Evolutionary conservation across 2,888 invertebrate species (phyloP).

Genomic region (Trimorus sp.): DNA sequence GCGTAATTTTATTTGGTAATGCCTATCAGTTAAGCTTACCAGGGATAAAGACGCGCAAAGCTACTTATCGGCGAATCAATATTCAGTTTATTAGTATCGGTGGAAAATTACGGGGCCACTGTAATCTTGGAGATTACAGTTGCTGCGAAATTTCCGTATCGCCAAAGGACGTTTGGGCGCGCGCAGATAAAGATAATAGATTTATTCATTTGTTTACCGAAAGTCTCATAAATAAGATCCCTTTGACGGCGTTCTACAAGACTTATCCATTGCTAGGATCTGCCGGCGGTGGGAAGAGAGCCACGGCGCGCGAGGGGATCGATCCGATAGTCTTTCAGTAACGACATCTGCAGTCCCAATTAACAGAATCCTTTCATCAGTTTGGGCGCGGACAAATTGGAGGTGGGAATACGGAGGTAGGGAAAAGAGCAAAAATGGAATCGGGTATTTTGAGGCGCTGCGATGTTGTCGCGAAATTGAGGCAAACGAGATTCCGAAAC

Average conservation of each 20-base stretch:
- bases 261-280: conserved; percentile 76
- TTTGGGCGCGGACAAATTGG: conserved; percentile 67
- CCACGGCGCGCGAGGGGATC: conserved; percentile 72
- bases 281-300: conserved; percentile 68
- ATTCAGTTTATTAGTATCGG: conserved; percentile 60
- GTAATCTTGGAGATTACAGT: conserved; percentile 64
- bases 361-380: conserved; percentile 78
- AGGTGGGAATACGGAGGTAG: conserved; percentile 58
- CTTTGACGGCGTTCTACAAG: conserved; percentile 79
- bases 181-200: conserved; percentile 75
- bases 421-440: conserved; percentile 58
- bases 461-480: conserved; percentile 34
- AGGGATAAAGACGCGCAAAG: conserved; percentile 51
- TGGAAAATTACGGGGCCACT: conserved; percentile 38
- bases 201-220: conserved; percentile 81
- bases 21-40: conserved; percentile 44
- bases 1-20: conserved; percentile 47
- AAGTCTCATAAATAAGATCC: conserved; percentile 81
- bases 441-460: conserved; percentile 56
- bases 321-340: conserved; percentile 73
- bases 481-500: conserved; percentile 55
- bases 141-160: conserved; percentile 52
- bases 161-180: conserved; percentile 59
- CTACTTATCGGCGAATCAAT: conserved; percentile 54
- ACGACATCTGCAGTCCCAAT: conserved; percentile 78